Base-by-base conservation (phyloP, 1,140 invertebrate species). In the Drosophila pandora region DNA sequence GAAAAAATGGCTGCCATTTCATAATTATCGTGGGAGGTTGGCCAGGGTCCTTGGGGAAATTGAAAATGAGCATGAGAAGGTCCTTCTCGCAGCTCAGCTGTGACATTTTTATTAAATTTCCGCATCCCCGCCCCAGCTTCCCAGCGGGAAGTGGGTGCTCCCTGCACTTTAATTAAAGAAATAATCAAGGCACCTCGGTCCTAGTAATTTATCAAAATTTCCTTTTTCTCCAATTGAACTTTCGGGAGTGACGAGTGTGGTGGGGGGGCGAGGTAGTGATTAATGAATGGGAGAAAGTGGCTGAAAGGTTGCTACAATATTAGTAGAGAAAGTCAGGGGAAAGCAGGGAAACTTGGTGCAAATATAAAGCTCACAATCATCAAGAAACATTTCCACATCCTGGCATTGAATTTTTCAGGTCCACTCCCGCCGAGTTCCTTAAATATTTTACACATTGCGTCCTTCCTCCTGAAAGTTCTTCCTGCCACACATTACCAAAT, bases 61-160 rank as follows among this genome's bases (percentile, higher is more conserved):
- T 63, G 63, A 67, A 64, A 63, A 7, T 39, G 59, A 39, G 62
- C 9, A 47, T 13, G 23, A 30, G 25, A 22, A 49, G 23, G 62
- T 62, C 48, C 62, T 60, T 47, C 21, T 39, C 37, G 39, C 57
- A 67, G 59, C 58, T 75, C 76, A 74, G 63, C 64, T 79, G 70
- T 70, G 76, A 79, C 77, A 79, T 79, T 79, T 79, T 79, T 79
- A 79, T 79, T 79, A 79, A 79, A 78, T 78, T 78, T 79, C 64
- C 53, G 28, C 39, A n/a, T 10, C 43, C 43, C 43, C 21, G 10
- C 1, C 23, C 43, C 21, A 9, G n/a, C 37, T 39, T 21, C 61
- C 37, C 49, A 47, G 61, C 56, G 39, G 67, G 48, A 45, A 22
- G 48, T 49, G 52, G 41, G 41, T 43, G 43, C 54, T 54, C 47